Evolutionary conservation across 2,888 invertebrate genomes (phyloP), one percentile per base, ranked within the genome.

Genomic region (Euproctis similis): DNA sequence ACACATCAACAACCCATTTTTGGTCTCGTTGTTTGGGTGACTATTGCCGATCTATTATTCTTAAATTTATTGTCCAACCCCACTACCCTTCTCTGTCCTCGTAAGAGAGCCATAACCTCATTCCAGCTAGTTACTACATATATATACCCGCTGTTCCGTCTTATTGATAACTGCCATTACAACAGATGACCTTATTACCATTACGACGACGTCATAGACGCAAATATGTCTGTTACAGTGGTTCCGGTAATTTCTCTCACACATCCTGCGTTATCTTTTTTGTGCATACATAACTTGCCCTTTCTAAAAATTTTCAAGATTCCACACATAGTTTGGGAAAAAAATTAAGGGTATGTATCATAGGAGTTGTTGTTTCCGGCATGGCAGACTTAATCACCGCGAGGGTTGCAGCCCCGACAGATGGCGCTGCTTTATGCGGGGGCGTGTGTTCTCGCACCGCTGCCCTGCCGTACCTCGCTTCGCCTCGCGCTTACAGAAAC

Each of bases 311-410:
- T 34, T 19, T 24, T 8, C 1, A 8, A 34, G 22, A 34, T 30
- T 29, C 26, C 26, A 2, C 4, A 26, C 26, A 23, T 34, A 24
- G 12, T 20, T 16, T 20, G 25, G n/a, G n/a, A n/a, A 32, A 34
- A 34, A 34, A 33, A 14, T 8, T 12, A 11, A 17, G 24, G 8
- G 16, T 13, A 30, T 34, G 19, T 24, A 30, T 30, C 34, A 34
- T 30, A 29, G 18, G 26, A 30, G 26, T 12, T 21, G 3, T n/a
- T 5, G 28, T 23, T 34, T 34, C 34, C 34, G 34, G 29, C 24
- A n/a, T n/a, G n/a, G n/a, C n/a, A n/a, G n/a, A n/a, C n/a, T n/a
- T n/a, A 34, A 30, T 23, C 36, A 25, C 17, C 28, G 14, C 14
- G 14, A 14, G 14, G 26, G 3, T 18, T 26, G 33, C 25, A 8